phyloP scores from a whole-genome alignment of 2,113 vertebrate genomes.

The Gorilla gorilla region DNA sequence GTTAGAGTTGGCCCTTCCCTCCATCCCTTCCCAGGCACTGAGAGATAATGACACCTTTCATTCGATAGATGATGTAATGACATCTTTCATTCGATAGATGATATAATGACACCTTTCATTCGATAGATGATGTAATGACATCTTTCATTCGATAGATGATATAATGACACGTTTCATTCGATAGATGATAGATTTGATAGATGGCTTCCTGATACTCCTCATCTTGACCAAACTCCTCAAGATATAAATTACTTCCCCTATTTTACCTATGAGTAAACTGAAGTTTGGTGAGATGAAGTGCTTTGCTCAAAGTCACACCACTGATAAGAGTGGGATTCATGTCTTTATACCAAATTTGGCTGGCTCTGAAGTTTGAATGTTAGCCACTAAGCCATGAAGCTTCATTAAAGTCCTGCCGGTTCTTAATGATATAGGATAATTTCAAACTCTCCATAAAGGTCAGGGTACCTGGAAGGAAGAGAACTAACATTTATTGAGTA shows the following conservation, averaged over 20 bases:
- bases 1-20: not conserved
- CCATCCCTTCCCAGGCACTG: too few relatives aligned
- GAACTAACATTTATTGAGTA: not conserved
- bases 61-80: not conserved
- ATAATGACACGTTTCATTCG: not conserved
- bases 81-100: not conserved
- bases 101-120: not conserved
- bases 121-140: not conserved
- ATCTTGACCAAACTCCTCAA: not conserved
- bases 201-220: not conserved
- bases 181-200: not conserved
- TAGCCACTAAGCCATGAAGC: not conserved
- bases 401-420: not conserved
- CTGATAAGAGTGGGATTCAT: not conserved
- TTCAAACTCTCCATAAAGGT: not conserved
- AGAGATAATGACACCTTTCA: not conserved
- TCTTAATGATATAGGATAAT: not conserved
- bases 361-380: not conserved
- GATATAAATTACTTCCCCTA: not conserved
- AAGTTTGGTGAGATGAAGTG: not conserved
- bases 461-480: not conserved
- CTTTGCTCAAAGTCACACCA: not conserved
- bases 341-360: not conserved
- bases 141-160: not conserved
- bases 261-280: not conserved